Percentiles rank a stretch among this genome's conserved stretches.
Conservation (phyloP, 1,140 invertebrate genomes). For the Macrostomum lignano region DNA sequence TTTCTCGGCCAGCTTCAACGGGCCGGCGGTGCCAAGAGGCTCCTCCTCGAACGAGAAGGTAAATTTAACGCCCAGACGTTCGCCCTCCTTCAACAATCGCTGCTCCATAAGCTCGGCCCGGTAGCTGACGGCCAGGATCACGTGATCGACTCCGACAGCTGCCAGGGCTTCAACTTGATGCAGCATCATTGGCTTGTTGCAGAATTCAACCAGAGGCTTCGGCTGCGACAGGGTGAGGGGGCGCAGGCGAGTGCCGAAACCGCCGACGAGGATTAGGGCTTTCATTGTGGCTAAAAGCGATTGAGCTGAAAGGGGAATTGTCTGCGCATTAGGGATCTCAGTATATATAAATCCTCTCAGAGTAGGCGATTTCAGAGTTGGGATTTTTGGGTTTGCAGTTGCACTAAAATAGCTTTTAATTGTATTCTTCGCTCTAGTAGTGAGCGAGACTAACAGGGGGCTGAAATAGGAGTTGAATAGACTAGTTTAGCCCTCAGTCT, state of each 20-base stretch:
- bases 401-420: too few species aligned
- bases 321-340: too few species aligned
- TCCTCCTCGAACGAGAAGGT: conserved; percentile 77
- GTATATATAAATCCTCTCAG: too few species aligned
- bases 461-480: too few species aligned
- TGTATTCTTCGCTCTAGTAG: too few species aligned
- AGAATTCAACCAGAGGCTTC: conserved; percentile 96
- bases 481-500: too few species aligned
- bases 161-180: conserved; percentile 48
- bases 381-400: too few species aligned
- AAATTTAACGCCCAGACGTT: conserved; percentile 34
- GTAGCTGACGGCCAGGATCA: conserved; percentile 87
- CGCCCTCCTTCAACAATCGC: conserved; percentile 7
- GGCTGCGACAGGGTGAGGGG: conserved; percentile 78
- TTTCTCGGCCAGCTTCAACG: conserved; percentile 58
- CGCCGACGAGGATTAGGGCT: conserved; percentile 82
- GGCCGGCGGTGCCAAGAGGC: conserved; percentile 74
- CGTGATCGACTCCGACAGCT: conserved; percentile 49
- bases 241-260: conserved; percentile 82
- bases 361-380: too few species aligned
- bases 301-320: too few species aligned
- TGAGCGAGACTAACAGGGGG: too few species aligned
- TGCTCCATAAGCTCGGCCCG: conserved; percentile 87
- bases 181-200: conserved; percentile 87
- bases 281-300: too few species aligned